A percentile compares a stretch with the other conserved stretches of the same genome.
phyloP scores from a whole-genome alignment of 2,888 invertebrate genomes.

The Spilarctia lutea region DNA sequence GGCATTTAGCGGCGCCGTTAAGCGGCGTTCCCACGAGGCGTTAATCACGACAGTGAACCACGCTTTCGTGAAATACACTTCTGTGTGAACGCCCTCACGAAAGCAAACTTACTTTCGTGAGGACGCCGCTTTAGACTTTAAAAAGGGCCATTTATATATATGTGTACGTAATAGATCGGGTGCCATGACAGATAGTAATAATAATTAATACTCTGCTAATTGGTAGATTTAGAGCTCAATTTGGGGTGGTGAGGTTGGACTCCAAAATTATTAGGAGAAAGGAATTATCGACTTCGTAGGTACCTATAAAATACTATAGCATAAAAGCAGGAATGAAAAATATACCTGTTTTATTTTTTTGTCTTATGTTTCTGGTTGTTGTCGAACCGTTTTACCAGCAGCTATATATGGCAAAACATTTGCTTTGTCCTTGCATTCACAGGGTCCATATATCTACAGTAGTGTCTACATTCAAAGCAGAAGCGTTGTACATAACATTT shows the following conservation, averaged over 20 bases:
- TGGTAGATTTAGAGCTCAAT: not conserved
- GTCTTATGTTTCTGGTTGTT: not conserved
- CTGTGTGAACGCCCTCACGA: too few relatives aligned
- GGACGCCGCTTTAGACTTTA: too few relatives aligned
- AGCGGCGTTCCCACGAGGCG: too few relatives aligned
- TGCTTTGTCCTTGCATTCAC: not conserved
- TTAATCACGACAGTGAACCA: too few relatives aligned
- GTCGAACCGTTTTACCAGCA: not conserved
- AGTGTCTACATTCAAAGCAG: slow-evolving; percentile 20
- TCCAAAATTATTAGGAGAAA: not conserved
- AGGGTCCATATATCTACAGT: not conserved
- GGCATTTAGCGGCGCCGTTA: slow-evolving; percentile 78
- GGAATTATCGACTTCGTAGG: not conserved
- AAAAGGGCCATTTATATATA: slow-evolving; percentile 48
- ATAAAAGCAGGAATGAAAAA: not conserved
- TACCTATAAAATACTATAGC: not conserved
- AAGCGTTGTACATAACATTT: slow-evolving; percentile 45
- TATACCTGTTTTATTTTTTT: not conserved
- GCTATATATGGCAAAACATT: not conserved
- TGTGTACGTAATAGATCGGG: slow-evolving; percentile 68
- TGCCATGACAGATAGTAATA: slow-evolving; percentile 67
- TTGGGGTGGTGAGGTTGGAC: not conserved
- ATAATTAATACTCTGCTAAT: slow-evolving; percentile 34
- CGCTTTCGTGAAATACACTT: too few relatives aligned
- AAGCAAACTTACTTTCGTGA: too few relatives aligned